Base-by-base conservation (phyloP, 2,797 vertebrate genomes). In the Pampus argenteus region DNA sequence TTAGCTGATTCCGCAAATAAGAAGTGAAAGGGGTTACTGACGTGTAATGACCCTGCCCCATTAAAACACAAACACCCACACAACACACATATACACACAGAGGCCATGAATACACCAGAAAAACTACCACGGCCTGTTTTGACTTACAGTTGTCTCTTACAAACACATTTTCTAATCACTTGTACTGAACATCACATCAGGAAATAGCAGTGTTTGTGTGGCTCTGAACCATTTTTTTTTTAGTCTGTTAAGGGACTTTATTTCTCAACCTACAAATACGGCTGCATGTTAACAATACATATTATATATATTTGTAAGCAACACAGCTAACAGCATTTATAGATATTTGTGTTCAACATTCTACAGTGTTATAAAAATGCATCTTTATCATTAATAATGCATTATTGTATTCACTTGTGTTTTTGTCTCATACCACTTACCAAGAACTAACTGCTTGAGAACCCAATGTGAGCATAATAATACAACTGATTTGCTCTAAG, bases 1-100 rank as follows among this genome's bases (percentile, higher is more conserved):
- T 83, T 85, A 88, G 75, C 60, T 83, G 62, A 71, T 70, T 79
- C 48, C 49, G 79, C 1, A 45, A 81, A 80, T 82, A 87, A 77
- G 61, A 81, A 42, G 72, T 80, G 51, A 67, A 66, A 62, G 69
- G 40, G 66, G 58, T 15, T 50, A 61, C 56, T 88, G 52, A 31
- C 42, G 85, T 58, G 34, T 84, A 85, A 79, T 88, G 87, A 54
- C 51, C 81, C 22, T 18, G 36, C 78, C 20, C 47, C 55, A 77
- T 28, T 48, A 52, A 75, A 66, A 69, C 25, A 78, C 28, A 60
- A 63, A 52, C 4, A 36, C 38, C 44, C 51, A 51, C 55, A 29
- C 44, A 15, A 29, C 44, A 15, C 15, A 61, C 31, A 73, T 22
- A 67, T 45, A 34, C 26, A 71, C 1, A 7, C 38, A 58, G 26